These are phyloP conservation scores for Manacus vitellinus DNA, from an alignment of 2,113 vertebrate genomes.

Conservation along the genomic window DNA sequence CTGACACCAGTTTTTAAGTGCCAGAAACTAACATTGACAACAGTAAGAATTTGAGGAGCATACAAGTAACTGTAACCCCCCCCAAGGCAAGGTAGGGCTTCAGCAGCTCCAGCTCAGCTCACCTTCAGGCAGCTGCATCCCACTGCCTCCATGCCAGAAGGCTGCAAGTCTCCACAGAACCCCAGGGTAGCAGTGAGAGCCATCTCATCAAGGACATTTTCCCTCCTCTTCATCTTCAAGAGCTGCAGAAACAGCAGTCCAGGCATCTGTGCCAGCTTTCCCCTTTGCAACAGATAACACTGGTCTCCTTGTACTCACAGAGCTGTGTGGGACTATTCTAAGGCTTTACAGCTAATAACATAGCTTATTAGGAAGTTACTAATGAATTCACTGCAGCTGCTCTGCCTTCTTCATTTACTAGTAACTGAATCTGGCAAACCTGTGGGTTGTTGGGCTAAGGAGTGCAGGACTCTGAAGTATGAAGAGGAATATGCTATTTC, in stretches of 20 bases:
- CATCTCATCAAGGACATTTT: background rate
- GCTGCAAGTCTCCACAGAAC: background rate
- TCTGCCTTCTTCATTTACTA: background rate
- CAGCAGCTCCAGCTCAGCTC: background rate
- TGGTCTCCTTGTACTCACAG: background rate
- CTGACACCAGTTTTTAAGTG: background rate
- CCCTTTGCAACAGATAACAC: background rate
- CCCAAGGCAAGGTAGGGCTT: background rate
- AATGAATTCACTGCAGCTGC: slow-evolving; percentile 10
- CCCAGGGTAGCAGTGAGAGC: background rate
- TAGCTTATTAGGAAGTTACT: background rate
- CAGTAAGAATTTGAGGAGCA: background rate
- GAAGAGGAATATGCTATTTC: background rate
- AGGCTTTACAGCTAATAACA: background rate
- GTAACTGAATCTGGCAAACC: background rate
- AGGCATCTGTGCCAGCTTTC: background rate
- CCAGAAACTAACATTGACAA: background rate
- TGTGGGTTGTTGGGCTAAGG: background rate
- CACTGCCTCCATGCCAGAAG: background rate
- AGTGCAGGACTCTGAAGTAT: background rate
- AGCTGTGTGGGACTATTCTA: background rate
- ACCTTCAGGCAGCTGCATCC: background rate
- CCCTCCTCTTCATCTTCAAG: background rate
- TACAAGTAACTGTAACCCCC: background rate
- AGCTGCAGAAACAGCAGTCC: background rate